Evolutionary conservation across 1,140 invertebrate genomes (phyloP), one percentile per base, ranked within the genome.

Genomic region (Mamestra configurata): DNA sequence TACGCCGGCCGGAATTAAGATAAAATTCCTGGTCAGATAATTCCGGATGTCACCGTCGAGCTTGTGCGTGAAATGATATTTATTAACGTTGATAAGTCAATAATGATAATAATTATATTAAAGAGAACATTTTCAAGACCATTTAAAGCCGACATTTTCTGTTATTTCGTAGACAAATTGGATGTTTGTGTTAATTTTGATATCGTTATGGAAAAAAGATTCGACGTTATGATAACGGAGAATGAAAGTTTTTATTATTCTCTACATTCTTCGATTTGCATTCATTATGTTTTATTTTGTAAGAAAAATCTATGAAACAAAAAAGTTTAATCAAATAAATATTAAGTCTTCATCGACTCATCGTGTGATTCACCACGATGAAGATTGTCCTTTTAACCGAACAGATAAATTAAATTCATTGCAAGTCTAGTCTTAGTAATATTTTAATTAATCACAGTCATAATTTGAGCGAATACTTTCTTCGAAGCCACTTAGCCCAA

Each of bases 31-130:
- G 43, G 15, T n/a, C 13, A n/a, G 43, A 49, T n/a, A 49, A 1
- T 49, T n/a, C 43, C 43, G 43, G 13, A 49, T 43, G 11, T 0
- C 11, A 3, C 15, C 4, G 2, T 11, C 18, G 20, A 11, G 61
- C 11, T 40, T 5, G 7, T 20, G 4, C 18, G 22, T 27, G 8
- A 57, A 40, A 37, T 20, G 18, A n/a, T 66, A 40, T 37, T 37
- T 66, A 66, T 40, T 40, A 66, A 8, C 35, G 11, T 66, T 40
- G n/a, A 66, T 66, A 35, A 22, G 35, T 22, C 61, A 66, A 66
- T 66, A 40, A 40, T 40, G 61, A 66, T 66, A 37, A 13, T 22
- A 66, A 18, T 40, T 66, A 40, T 66, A 5, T 66, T 40, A 37
- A 66, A 22, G 0, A 22, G 7, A 64, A 40, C 61, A 40, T 66